These are phyloP conservation scores for Dynastes hyllus DNA, from an alignment of 2,888 invertebrate genomes.

Conservation along the genomic window DNA sequence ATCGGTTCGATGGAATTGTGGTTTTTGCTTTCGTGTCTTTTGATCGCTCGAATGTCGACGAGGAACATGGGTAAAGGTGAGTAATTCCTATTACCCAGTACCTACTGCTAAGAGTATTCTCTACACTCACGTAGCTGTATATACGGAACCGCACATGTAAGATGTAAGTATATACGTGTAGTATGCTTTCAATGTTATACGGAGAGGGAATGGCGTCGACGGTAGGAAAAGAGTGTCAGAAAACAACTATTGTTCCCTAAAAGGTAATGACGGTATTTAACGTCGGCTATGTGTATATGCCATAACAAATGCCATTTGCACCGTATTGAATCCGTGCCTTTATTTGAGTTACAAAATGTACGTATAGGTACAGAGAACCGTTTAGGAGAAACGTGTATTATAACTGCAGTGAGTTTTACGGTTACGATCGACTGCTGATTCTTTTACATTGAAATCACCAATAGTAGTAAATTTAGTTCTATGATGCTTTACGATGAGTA, in stretches of 20 bases:
- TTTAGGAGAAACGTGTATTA: slow-evolving; percentile 5
- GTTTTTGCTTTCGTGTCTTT: slow-evolving; percentile 45
- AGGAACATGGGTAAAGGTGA: slow-evolving; percentile 16
- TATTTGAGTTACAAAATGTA: slow-evolving; percentile 8
- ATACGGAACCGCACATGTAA: background rate
- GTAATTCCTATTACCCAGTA: background rate
- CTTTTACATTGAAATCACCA: background rate
- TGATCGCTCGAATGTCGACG: slow-evolving; percentile 19
- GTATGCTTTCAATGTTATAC: slow-evolving; percentile 17
- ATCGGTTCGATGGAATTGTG: slow-evolving; percentile 49
- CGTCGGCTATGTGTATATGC: slow-evolving; percentile 26
- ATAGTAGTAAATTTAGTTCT: background rate
- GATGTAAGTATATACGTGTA: background rate
- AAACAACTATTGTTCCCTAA: slow-evolving; percentile 44
- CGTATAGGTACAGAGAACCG: background rate
- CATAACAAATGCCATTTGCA: slow-evolving; percentile 39
- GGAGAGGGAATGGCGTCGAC: slow-evolving; percentile 11
- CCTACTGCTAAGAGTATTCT: background rate
- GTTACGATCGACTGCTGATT: background rate
- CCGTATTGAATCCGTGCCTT: slow-evolving; percentile 15
- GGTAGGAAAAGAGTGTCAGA: slow-evolving; percentile 40
- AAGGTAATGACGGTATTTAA: slow-evolving; percentile 46
- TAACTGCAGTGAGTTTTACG: background rate
- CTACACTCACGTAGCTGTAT: background rate
- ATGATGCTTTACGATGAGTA: background rate